Base-by-base conservation (phyloP, 2,797 vertebrate species). In the Gadopsis bispinosus region DNA sequence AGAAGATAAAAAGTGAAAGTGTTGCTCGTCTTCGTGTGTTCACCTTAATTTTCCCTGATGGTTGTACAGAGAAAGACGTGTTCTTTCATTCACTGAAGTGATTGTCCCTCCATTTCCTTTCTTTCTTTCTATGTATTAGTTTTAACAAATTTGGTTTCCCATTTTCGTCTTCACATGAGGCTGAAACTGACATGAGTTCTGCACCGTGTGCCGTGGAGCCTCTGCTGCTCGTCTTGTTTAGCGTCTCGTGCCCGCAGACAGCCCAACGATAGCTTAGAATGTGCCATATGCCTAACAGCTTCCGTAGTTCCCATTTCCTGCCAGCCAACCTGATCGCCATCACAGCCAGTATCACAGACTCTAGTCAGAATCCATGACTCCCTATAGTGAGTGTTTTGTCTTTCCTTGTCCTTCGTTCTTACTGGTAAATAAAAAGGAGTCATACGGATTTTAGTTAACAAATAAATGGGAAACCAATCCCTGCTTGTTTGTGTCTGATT, bases 241-340 rank as follows among this genome's bases (percentile, higher is more conserved):
- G 51, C 65, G 17, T 43, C 58, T 35, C 4, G 37, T 39, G 45
- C 41, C 41, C 31, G 17, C 81, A 72, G 63, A 83, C 63, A 8
- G 69, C 77, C 73, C 71, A 7, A 63, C 73, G 41, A 39, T 66
- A 64, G 80, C 58, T 69, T 70, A 62, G 58, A 79, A 48, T 70
- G 87, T 91, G 89, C 88, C 89, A 91, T 90, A 90, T 72, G 64
- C 62, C 35, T 14, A 75, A 59, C 43, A 53, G 54, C 75, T 70
- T 83, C 70, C 29, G 14, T 77, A 69, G 55, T 68, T 81, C 53
- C 35, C 47, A 35, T 61, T 67, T 55, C 58, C 79, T 58, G 67
- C 51, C 73, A 60, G 31, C 60, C 67, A 58, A 37, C 68, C 69
- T 2, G 4, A 76, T 73, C 61, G 54, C 41, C 56, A 20, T 22